A percentile compares a stretch with the other conserved stretches of the same genome.
Conservation (phyloP, 2,113 vertebrate species). For the Cyrtonyx montezumae region DNA sequence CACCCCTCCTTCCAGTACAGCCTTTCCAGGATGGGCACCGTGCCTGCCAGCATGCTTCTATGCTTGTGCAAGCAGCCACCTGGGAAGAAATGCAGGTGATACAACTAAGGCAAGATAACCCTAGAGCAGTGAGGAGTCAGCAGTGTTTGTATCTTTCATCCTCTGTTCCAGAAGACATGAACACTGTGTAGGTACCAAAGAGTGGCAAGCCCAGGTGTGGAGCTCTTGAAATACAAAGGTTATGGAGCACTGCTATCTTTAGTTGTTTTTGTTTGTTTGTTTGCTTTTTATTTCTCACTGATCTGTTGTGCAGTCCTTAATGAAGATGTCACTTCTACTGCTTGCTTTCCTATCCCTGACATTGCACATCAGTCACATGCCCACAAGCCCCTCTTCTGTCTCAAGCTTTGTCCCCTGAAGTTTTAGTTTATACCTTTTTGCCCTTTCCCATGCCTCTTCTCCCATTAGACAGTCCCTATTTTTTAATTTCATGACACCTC, state of each 20-base stretch:
- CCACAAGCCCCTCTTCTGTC: not conserved
- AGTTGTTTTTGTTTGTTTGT: not conserved
- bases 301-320: not conserved
- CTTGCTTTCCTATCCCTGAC: not conserved
- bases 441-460: not conserved
- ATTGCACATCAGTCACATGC: not conserved
- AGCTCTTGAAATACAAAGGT: not conserved
- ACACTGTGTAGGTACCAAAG: not conserved
- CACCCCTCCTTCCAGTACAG: not conserved
- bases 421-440: not conserved
- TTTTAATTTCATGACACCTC: not conserved
- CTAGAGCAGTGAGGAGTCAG: not conserved
- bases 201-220: not conserved
- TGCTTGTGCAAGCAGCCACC: conserved; percentile 37
- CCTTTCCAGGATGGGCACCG: not conserved
- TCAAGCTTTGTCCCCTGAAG: not conserved
- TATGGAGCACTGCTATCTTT: not conserved
- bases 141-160: not conserved
- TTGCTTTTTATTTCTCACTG: not conserved
- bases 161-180: not conserved
- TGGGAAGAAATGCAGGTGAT: not conserved
- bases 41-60: not conserved
- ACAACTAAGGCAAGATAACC: not conserved
- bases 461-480: not conserved
- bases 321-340: not conserved